phyloP scores from a whole-genome alignment of 2,113 vertebrate species.

The Notarius lentiginosus region DNA sequence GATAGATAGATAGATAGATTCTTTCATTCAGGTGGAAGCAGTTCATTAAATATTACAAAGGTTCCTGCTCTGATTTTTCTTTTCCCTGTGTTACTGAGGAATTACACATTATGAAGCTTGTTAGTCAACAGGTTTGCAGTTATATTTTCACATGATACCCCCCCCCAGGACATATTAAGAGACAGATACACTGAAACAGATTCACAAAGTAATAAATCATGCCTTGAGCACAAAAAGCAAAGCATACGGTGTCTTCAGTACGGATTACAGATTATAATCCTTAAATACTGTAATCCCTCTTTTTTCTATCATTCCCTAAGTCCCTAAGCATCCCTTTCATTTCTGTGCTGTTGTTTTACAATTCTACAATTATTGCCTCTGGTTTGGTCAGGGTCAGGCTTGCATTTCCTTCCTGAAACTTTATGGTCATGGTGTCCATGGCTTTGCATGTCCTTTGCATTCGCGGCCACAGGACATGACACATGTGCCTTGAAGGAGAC shows the following conservation, averaged over 20 bases:
- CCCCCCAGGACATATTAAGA: neutral
- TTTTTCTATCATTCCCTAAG: neutral
- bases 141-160: neutral
- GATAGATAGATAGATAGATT: neutral
- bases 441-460: slow-evolving; percentile 43
- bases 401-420: neutral
- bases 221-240: neutral
- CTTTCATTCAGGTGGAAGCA: neutral
- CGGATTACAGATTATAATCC: slow-evolving; percentile 18
- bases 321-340: slow-evolving; percentile 1
- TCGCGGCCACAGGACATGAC: neutral
- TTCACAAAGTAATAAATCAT: neutral
- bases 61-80: neutral
- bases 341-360: neutral
- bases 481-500: neutral
- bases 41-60: slow-evolving; percentile 31
- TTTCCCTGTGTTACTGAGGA: too few species aligned
- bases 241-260: neutral
- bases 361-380: neutral
- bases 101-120: too few species aligned
- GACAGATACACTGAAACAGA: neutral
- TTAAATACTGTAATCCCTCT: neutral
- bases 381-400: neutral
- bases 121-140: neutral
- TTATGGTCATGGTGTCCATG: neutral